Base-by-base conservation (phyloP, 1,140 invertebrate genomes). In the Drosophila erecta region DNA sequence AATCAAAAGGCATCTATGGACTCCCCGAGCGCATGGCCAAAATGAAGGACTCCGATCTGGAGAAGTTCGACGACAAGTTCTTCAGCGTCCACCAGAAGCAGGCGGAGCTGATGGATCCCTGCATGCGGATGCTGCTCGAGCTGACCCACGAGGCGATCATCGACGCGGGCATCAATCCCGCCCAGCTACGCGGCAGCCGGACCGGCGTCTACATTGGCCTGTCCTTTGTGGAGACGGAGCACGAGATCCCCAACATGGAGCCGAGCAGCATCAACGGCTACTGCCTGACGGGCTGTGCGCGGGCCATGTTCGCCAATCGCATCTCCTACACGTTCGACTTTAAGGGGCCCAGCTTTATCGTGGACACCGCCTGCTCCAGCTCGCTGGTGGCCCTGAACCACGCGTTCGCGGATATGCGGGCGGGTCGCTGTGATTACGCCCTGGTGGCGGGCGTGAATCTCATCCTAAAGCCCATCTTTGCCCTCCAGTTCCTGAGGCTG, bases 301-400 rank as follows among this genome's bases (percentile, higher is more conserved):
- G 97, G 24, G 96, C 98, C 27, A 99, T 99, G 98, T 98, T 99
- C 93, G 95, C 98, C 33, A 99, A 99, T 92, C 95, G 98, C 85
- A 95, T 99, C 30, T 99, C 98, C 1, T 99, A 96, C 93, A 96
- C 97, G 15, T 99, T 99, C 93, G 98, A 99, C 90, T 97, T 99
- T 62, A 96, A 93, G 77, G 93, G 98, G 8, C 98, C 98, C 2
- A 98, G 97, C 92, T 98, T 96, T 92, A 95, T 97, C 1, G 93
- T 99, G 7, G 98, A 99, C 93, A 99, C 98, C 14, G 98, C 98
- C 1, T 99, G 98, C 92, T 99, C 98, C 0, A 98, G 98, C 66
- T 97, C 97, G 49, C 92, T 98, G 86, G 95, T 97, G 86, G 98
- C 97, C 1, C 93, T 99, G 70, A 95, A 97, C 77, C 96, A 98